phyloP scores from a whole-genome alignment of 2,888 invertebrate species.

The Caenorhabditis japonica region DNA sequence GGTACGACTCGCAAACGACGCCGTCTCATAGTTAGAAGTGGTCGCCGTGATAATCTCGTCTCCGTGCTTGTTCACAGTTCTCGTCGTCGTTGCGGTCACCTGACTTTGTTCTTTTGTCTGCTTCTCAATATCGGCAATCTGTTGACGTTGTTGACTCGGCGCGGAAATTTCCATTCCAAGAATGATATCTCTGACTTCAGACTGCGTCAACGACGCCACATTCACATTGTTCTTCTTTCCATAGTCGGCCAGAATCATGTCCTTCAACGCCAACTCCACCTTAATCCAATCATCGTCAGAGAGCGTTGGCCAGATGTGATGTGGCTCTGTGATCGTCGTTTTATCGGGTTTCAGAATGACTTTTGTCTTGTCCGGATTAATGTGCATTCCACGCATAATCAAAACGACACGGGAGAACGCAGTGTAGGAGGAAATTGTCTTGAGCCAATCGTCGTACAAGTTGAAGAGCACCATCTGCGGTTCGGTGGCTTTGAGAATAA shows the following conservation, averaged over 20 bases:
- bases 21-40: conserved; percentile 98
- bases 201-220: conserved; percentile 97
- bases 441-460: conserved; percentile 98
- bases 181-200: conserved; percentile 97
- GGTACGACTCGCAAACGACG: conserved; percentile 97
- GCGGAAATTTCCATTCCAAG: conserved; percentile 99
- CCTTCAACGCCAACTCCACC: conserved; percentile 95
- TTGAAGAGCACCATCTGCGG: conserved; percentile 99
- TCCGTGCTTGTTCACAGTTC: conserved; percentile 98
- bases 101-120: conserved; percentile 94
- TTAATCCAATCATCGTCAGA: conserved; percentile 99
- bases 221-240: conserved; percentile 99
- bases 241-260: conserved; percentile 97
- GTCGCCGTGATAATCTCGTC: conserved; percentile 99
- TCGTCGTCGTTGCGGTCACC: conserved; percentile 95
- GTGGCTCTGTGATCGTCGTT: conserved; percentile 97
- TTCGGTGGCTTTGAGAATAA: conserved; percentile 98
- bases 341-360: conserved; percentile 98
- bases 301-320: conserved; percentile 99
- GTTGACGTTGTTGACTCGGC: conserved; percentile 97
- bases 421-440: conserved; percentile 98
- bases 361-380: conserved; percentile 98
- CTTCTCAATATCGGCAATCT: conserved; percentile 99
- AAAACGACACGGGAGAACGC: conserved; percentile 97
- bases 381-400: conserved; percentile 95